phyloP scores from a whole-genome alignment of 2,113 vertebrate genomes.

The Percopsis transmontana region DNA sequence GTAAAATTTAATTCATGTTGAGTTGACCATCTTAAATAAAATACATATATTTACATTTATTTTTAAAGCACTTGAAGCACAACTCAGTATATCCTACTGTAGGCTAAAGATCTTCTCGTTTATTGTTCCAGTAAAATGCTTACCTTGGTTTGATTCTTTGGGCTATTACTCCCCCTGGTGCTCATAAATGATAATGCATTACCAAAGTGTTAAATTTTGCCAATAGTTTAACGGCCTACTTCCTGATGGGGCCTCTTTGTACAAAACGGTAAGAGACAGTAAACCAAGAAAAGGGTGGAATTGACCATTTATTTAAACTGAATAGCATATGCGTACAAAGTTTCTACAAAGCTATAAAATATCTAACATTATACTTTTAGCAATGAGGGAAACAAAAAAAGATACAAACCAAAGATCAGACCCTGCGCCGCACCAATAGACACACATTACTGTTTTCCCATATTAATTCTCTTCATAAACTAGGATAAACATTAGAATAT shows the following conservation, averaged over 20 bases:
- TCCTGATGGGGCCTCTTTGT: neutral
- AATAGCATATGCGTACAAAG: conserved; percentile 98
- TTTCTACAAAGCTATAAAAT: conserved; percentile 99
- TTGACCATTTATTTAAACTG: conserved; percentile 91
- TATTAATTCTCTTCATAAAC: conserved; percentile 78
- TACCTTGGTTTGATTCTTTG: conserved; percentile 22
- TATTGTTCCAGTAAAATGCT: too few relatives aligned
- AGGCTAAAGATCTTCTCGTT: too few relatives aligned
- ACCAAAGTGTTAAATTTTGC: neutral
- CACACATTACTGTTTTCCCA: conserved; percentile 75
- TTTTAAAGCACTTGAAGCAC: neutral
- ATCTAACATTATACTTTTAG: conserved; percentile 91
- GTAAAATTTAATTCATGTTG: too few relatives aligned
- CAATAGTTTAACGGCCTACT: conserved; percentile 3
- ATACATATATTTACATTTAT: too few relatives aligned
- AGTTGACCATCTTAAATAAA: too few relatives aligned
- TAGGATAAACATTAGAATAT: conserved; percentile 90
- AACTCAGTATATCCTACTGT: neutral
- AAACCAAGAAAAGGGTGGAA: conserved; percentile 50
- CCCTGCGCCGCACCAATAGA: conserved; percentile 92
- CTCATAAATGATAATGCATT: neutral
- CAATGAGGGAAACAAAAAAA: conserved; percentile 90
- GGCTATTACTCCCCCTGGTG: conserved; percentile 52
- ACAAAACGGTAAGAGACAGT: conserved; percentile 15
- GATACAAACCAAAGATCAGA: conserved; percentile 97